A percentile compares a stretch with the other conserved stretches of the same genome.
phyloP scores from a whole-genome alignment of 2,888 invertebrate species.

The Plagodis dolabraria region DNA sequence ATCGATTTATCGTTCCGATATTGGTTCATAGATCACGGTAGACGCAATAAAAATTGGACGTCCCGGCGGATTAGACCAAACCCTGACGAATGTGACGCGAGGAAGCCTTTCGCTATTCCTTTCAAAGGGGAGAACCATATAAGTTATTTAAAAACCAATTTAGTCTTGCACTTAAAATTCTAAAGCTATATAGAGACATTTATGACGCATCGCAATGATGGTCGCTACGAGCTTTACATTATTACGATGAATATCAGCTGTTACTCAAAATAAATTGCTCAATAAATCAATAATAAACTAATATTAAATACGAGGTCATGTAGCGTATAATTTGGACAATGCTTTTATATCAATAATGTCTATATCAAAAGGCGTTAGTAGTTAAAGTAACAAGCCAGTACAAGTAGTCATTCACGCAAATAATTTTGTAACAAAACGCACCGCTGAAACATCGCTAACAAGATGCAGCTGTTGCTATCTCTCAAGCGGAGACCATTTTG shows the following conservation, averaged over 20 bases:
- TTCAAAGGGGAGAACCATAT: slow-evolving; percentile 58
- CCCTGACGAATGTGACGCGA: slow-evolving; percentile 80
- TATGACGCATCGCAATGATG: slow-evolving; percentile 48
- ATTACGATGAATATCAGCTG: slow-evolving; percentile 67
- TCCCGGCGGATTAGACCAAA: slow-evolving; percentile 79
- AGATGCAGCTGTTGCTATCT: slow-evolving; percentile 81
- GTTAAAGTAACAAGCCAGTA: slow-evolving; percentile 49
- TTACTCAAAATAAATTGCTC: slow-evolving; percentile 61
- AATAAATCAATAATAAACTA: slow-evolving; percentile 71
- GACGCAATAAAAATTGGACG: slow-evolving; percentile 79
- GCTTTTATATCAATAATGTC: slow-evolving; percentile 60
- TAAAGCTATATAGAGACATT: slow-evolving; percentile 47
- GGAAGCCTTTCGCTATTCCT: slow-evolving; percentile 73
- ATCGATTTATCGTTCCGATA: slow-evolving; percentile 64
- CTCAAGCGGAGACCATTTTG: slow-evolving; percentile 76
- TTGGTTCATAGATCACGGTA: slow-evolving; percentile 75
- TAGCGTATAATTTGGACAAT: slow-evolving; percentile 72
- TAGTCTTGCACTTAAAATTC: slow-evolving; percentile 57
- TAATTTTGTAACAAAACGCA: slow-evolving; percentile 76
- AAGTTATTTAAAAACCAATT: slow-evolving; percentile 78
- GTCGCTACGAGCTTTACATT: slow-evolving; percentile 45
- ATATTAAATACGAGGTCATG: slow-evolving; percentile 67
- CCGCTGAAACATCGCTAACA: slow-evolving; percentile 75
- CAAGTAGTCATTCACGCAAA: slow-evolving; percentile 71
- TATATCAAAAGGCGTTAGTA: slow-evolving; percentile 56